Base-by-base conservation (phyloP, 2,888 invertebrate genomes). In the Galerucella pusilla region DNA sequence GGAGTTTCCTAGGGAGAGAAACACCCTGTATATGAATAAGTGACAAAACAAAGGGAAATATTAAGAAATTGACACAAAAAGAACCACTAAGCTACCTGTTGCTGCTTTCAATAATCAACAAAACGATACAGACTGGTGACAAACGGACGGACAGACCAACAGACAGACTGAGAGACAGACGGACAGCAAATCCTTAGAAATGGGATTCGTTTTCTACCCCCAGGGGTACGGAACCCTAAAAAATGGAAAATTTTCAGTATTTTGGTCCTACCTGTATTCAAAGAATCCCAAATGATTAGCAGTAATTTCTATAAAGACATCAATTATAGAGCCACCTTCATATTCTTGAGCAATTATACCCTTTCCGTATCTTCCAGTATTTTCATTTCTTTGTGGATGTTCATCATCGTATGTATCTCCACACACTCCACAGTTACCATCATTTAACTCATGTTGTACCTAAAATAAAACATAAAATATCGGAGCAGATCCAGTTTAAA, bases 331-430 rank as follows among this genome's bases (percentile, higher is more conserved):
- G 9, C 87, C 88, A 9, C 83, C 68, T 20, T 78, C 74, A 78
- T 86, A 90, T 81, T 77, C 84, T 69, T 79, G 81, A 0, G 87
- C 87, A 60, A 89, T 85, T 1, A 85, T 79, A 25, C 89, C 89
- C 12, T 79, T 83, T 63, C 90, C 90, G 79, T 87, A 90, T 68
- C 45, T 81, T 60, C 88, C 88, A 10, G 87, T 86, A 71, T 88
- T 86, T 83, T 88, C 88, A 76, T 88, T 88, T n/a, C 82, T 81
- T 74, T 87, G 84, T 5, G 88, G 88, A 68, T 84, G 82, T 4
- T 84, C 80, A 71, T 83, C 81, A 7, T 82, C 79, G 74, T 82
- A 88, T 49, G 85, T 80, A 78, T 88, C 88, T 0, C 88, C 88
- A 65, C 88, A 88, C 11, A 85, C 82, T 2, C 88, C 88, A 77